Evolutionary conservation across 1,140 invertebrate genomes (phyloP), one percentile per base, ranked within the genome.

Genomic region (Bombus waltoni): DNA sequence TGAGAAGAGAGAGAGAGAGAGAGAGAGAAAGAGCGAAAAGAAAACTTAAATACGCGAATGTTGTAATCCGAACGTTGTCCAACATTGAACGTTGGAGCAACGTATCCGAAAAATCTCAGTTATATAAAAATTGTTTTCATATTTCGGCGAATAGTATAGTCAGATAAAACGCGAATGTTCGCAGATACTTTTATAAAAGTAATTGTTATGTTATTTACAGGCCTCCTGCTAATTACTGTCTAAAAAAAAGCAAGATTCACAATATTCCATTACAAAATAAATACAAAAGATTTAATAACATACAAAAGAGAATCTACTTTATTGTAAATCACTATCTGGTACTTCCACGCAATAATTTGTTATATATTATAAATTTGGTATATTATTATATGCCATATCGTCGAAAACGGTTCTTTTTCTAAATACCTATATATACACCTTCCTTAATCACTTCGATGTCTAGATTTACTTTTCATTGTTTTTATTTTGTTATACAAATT

Each of bases 401-500:
- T 88, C 62, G 85, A 81, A 87, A 71, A 84, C 57, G 53, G 18
- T 81, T 83, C 81, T 81, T 76, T 91, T 81, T 88, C 83, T 68
- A 81, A 79, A 81, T 35, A 87, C 62, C 72, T 87, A 83, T 66
- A 86, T 47, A 91, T 47, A 82, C 72, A 91, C 85, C 74, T 78
- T 91, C 81, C 87, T 88, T 72, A 57, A 77, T 91, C 84, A 75
- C 81, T 76, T 91, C 86, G 83, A 89, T 77, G 75, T 91, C 89
- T 93, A 94, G 68, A 65, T 65, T 90, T 90, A 90, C 28, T n/a
- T 87, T 90, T 88, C 81, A 70, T 66, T 62, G 44, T 88, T 94
- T 93, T 95, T 93, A 94, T 94, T 94, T 94, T 94, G 91, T 94
- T 94, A 94, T 90, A 93, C 88, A 90, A 92, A 94, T 93, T 94